Percentiles rank a stretch among this genome's conserved stretches.
phyloP scores from a whole-genome alignment of 2,888 invertebrate species.

The Diarsia mendica region DNA sequence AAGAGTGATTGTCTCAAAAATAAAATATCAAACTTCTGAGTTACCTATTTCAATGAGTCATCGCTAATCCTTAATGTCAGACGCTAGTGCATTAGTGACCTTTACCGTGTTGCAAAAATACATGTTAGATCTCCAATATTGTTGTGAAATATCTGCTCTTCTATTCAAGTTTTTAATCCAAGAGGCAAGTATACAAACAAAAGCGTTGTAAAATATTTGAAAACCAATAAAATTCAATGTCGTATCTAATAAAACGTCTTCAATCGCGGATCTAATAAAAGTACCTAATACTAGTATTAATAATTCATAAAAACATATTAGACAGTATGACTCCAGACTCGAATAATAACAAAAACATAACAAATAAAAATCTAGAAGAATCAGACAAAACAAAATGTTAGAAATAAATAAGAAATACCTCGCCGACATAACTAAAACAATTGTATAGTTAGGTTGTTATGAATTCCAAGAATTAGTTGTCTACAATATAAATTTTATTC shows the following conservation, averaged over 20 bases:
- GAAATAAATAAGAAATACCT: neutral
- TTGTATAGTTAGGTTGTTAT: too few species aligned
- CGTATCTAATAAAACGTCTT: neutral
- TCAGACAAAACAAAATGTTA: neutral
- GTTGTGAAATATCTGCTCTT: conserved; percentile 11
- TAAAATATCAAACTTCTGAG: neutral
- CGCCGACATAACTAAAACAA: neutral
- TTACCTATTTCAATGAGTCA: conserved; percentile 8
- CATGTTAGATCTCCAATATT: neutral
- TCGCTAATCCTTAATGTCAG: conserved; percentile 4
- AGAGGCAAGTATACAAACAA: neutral
- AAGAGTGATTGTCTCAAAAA: neutral
- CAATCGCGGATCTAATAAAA: neutral
- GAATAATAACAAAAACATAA: neutral
- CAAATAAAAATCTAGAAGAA: neutral
- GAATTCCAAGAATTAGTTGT: neutral
- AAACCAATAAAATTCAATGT: neutral
- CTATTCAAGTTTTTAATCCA: neutral
- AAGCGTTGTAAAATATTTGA: neutral
- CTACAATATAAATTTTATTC: neutral
- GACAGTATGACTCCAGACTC: conserved; percentile 1
- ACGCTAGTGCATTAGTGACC: conserved; percentile 7
- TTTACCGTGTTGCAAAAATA: conserved; percentile 8
- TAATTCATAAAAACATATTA: neutral
- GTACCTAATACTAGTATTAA: neutral